phyloP scores from a whole-genome alignment of 2,888 invertebrate genomes.

The Melanargia galathea region DNA sequence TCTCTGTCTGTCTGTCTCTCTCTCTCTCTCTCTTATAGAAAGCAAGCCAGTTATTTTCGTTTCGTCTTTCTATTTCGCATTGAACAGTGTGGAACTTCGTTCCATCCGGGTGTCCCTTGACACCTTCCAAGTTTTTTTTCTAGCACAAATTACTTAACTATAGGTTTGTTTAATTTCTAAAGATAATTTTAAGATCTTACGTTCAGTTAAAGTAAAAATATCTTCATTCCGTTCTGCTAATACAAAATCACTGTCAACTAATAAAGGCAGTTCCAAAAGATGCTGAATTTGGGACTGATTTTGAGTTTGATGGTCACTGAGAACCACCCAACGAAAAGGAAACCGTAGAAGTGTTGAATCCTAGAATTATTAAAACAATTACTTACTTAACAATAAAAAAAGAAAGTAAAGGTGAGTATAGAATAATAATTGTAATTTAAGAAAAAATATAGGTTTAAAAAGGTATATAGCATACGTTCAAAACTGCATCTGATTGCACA shows the following conservation, averaged over 20 bases:
- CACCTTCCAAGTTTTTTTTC: no score
- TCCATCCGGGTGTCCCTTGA: no score
- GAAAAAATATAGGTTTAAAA: neutral
- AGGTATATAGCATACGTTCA: constrained; percentile 53
- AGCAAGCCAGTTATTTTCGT: no score
- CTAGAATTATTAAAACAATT: constrained; percentile 8
- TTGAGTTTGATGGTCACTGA: constrained; percentile 39
- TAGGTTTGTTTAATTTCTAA: neutral
- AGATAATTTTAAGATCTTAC: constrained; percentile 50
- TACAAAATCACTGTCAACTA: constrained; percentile 61
- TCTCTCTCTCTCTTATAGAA: no score
- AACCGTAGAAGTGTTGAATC: constrained; percentile 48
- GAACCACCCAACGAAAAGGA: constrained; percentile 64
- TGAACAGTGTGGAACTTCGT: no score
- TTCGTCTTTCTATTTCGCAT: no score
- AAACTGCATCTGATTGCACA: constrained; percentile 42
- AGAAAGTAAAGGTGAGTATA: neutral
- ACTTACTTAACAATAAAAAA: neutral
- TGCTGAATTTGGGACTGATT: constrained; percentile 31
- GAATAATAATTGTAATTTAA: neutral
- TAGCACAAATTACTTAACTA: no score
- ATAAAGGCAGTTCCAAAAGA: constrained; percentile 48
- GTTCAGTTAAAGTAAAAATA: constrained; percentile 51
- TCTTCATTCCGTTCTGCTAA: constrained; percentile 49
- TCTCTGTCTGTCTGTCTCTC: no score